phyloP scores from a whole-genome alignment of 2,113 vertebrate species.

The Myxocyprinus asiaticus region DNA sequence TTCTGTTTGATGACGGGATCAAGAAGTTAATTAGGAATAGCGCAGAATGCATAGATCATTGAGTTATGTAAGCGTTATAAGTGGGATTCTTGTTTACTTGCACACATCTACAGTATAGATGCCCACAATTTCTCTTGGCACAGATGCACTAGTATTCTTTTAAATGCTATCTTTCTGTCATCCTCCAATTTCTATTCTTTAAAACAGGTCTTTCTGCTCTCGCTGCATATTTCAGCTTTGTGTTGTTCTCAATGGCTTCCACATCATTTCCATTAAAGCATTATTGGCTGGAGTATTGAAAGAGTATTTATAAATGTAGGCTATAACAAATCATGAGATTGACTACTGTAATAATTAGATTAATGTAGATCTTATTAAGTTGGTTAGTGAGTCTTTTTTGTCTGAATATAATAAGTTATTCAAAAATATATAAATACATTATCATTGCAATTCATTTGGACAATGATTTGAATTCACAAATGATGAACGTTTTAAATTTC shows the following conservation, averaged over 20 bases:
- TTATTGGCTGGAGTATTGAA: neutral
- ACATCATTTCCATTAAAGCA: neutral
- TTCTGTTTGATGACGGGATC: slow-evolving; percentile 35
- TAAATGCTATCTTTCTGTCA: neutral
- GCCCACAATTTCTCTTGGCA: slow-evolving; percentile 19
- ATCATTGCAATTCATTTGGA: too few species aligned
- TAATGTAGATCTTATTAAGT: too few species aligned
- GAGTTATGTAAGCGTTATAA: slow-evolving; percentile 52
- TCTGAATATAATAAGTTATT: too few species aligned
- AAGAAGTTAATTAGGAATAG: slow-evolving; percentile 31
- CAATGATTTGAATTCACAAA: too few species aligned
- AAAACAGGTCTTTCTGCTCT: slow-evolving; percentile 15
- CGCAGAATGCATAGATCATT: neutral
- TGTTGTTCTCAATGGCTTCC: slow-evolving; percentile 46
- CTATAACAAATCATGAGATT: too few species aligned
- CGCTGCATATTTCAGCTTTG: slow-evolving; percentile 8
- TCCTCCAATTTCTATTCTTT: slow-evolving; percentile 21
- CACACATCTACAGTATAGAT: slow-evolving; percentile 25
- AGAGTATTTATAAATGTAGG: too few species aligned
- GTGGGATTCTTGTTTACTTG: slow-evolving; percentile 43
- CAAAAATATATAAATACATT: too few species aligned
- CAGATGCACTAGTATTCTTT: neutral
- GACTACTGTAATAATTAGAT: too few species aligned
- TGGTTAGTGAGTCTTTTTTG: too few species aligned
- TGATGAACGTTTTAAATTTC: too few species aligned